Evolutionary conservation across 2,888 invertebrate species (phyloP).

Genomic region (Iphiclides podalirius): DNA sequence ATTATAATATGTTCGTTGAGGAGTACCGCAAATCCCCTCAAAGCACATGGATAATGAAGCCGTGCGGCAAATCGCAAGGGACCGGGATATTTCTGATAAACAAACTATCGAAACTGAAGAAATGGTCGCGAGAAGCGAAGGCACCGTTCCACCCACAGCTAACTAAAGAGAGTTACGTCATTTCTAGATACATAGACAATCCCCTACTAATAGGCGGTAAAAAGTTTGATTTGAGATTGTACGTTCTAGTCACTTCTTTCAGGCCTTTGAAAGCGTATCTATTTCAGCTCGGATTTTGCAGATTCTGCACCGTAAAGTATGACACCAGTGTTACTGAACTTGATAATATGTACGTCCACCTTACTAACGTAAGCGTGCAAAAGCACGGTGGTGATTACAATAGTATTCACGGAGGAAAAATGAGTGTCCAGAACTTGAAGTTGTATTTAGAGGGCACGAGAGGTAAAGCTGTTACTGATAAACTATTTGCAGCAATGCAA

Average conservation of each 20-base stretch:
- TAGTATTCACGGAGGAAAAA: slow-evolving; percentile 95
- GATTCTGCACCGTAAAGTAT: slow-evolving; percentile 98
- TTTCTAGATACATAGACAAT: slow-evolving; percentile 97
- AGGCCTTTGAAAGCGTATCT: slow-evolving; percentile 96
- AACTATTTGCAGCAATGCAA: slow-evolving; percentile 93
- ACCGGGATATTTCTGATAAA: slow-evolving; percentile 97
- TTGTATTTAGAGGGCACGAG: slow-evolving; percentile 95
- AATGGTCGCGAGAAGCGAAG: slow-evolving; percentile 88
- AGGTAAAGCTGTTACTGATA: slow-evolving; percentile 93
- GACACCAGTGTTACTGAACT: slow-evolving; percentile 93
- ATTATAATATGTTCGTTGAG: slow-evolving; percentile 98
- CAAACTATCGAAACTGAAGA: slow-evolving; percentile 94
- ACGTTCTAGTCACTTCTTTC: slow-evolving; percentile 95
- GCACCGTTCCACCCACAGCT: slow-evolving; percentile 88
- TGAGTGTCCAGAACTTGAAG: slow-evolving; percentile 95
- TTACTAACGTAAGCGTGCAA: slow-evolving; percentile 97
- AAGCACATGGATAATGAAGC: slow-evolving; percentile 99
- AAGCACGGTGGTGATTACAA: slow-evolving; percentile 98
- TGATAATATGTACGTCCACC: slow-evolving; percentile 96
- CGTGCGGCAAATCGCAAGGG: slow-evolving; percentile 96
- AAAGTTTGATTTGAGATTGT: slow-evolving; percentile 95
- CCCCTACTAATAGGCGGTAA: slow-evolving; percentile 97
- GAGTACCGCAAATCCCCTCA: slow-evolving; percentile 96
- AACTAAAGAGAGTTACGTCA: slow-evolving; percentile 94
- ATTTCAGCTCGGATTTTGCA: slow-evolving; percentile 95